These are phyloP conservation scores for Drosophila baimaii DNA, from an alignment of 1,140 invertebrate genomes.

Conservation along the genomic window DNA sequence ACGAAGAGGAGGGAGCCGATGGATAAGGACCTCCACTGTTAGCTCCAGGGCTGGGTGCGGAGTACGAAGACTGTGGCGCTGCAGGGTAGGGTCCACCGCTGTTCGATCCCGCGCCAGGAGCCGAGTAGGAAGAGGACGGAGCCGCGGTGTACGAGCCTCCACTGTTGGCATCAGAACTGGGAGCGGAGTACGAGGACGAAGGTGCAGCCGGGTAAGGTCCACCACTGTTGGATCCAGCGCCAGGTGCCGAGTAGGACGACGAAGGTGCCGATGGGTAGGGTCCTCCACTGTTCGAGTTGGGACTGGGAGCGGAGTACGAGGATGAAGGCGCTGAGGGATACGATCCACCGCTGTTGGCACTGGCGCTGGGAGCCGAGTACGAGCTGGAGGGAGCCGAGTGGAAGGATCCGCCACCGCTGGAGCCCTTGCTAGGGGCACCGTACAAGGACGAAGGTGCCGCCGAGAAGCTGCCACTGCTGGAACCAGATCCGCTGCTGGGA, in stretches of 20 bases:
- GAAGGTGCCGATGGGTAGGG: constrained; percentile 42
- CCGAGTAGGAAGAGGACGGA: constrained; percentile 53
- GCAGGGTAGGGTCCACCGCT: constrained; percentile 41
- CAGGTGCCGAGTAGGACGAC: constrained; percentile 38
- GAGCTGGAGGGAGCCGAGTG: constrained; percentile 53
- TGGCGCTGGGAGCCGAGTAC: constrained; percentile 53
- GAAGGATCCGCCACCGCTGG: constrained; percentile 48
- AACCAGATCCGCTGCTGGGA: constrained; percentile 46
- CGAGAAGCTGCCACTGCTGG: constrained; percentile 40
- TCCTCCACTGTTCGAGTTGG: constrained; percentile 23
- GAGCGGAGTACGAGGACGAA: constrained; percentile 72
- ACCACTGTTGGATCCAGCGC: constrained; percentile 76
- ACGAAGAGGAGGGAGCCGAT: constrained; percentile 42
- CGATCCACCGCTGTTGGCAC: constrained; percentile 41
- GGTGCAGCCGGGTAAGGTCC: constrained; percentile 67
- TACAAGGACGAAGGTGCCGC: constrained; percentile 66
- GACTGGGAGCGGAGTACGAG: constrained; percentile 56
- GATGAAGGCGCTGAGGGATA: constrained; percentile 55
- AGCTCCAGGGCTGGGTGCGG: constrained; percentile 37
- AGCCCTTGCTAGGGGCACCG: constrained; percentile 45
- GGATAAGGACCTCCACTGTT: constrained; percentile 30
- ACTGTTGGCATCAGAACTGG: constrained; percentile 26
- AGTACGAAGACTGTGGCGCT: constrained; percentile 56
- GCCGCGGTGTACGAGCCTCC: constrained; percentile 56
- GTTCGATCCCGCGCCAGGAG: constrained; percentile 36